phyloP scores from a whole-genome alignment of 2,113 vertebrate species.

The Junco hyemalis region DNA sequence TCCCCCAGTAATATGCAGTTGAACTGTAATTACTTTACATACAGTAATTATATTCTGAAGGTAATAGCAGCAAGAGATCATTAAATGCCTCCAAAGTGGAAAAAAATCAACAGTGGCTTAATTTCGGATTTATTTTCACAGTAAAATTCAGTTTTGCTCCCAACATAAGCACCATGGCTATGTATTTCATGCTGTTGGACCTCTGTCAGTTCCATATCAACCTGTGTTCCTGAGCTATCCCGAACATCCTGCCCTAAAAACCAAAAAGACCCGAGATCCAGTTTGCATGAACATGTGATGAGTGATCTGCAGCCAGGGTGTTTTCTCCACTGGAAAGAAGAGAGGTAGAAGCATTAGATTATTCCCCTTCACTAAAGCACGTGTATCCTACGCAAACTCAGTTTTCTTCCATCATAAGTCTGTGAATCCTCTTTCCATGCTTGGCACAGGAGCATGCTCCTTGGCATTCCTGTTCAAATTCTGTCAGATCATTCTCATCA shows the following conservation, averaged over 20 bases:
- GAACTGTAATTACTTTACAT: conserved; percentile 32
- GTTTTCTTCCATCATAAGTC: not conserved
- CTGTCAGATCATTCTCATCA: not conserved
- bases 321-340: not conserved
- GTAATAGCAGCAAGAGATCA: conserved; percentile 10
- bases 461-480: not conserved
- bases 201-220: not conserved
- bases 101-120: not conserved
- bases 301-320: not conserved
- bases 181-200: not conserved
- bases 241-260: not conserved
- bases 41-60: conserved; percentile 31
- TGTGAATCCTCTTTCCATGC: not conserved
- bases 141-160: not conserved
- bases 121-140: conserved; percentile 14
- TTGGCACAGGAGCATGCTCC: not conserved
- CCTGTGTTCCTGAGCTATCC: not conserved
- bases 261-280: not conserved
- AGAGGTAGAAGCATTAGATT: not conserved
- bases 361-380: not conserved
- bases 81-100: not conserved
- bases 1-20: not conserved
- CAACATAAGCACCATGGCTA: not conserved
- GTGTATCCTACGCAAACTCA: not conserved
- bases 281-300: accelerated